phyloP scores from a whole-genome alignment of 2,797 vertebrate species.

The Gallirallus australis region DNA sequence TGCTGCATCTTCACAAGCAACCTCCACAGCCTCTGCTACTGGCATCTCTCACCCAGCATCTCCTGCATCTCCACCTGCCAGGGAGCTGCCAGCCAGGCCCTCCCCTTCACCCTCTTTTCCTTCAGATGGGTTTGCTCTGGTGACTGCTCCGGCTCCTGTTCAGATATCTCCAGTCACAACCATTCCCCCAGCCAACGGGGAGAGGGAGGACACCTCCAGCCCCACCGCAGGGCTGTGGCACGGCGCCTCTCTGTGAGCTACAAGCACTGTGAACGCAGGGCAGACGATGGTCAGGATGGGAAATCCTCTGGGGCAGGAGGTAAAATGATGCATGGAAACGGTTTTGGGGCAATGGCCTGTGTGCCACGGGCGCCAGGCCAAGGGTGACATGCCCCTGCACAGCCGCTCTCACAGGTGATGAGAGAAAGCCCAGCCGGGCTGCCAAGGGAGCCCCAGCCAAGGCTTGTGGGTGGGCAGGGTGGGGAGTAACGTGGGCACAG shows the following conservation, averaged over 20 bases:
- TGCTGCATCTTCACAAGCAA: background rate
- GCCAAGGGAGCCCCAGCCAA: background rate
- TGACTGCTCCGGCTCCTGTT: background rate
- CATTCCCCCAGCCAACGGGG: accelerated
- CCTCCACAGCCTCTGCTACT: background rate
- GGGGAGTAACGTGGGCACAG: background rate
- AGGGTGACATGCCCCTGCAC: accelerated
- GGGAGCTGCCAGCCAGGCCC: background rate
- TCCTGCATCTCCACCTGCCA: background rate
- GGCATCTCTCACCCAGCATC: background rate
- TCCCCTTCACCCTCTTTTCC: background rate
- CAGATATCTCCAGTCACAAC: background rate
- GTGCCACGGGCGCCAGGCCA: background rate
- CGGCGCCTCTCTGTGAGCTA: accelerated
- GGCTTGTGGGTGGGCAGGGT: background rate
- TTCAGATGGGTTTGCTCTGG: background rate
- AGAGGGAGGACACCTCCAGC: background rate
- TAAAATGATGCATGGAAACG: accelerated
- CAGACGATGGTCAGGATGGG: background rate
- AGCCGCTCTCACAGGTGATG: accelerated
- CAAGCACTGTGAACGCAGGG: background rate
- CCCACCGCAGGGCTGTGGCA: background rate
- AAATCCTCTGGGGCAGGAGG: background rate
- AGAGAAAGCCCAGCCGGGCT: background rate
- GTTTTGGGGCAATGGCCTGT: accelerated